phyloP scores from a whole-genome alignment of 2,113 vertebrate species.

The Oncorhynchus mykiss region DNA sequence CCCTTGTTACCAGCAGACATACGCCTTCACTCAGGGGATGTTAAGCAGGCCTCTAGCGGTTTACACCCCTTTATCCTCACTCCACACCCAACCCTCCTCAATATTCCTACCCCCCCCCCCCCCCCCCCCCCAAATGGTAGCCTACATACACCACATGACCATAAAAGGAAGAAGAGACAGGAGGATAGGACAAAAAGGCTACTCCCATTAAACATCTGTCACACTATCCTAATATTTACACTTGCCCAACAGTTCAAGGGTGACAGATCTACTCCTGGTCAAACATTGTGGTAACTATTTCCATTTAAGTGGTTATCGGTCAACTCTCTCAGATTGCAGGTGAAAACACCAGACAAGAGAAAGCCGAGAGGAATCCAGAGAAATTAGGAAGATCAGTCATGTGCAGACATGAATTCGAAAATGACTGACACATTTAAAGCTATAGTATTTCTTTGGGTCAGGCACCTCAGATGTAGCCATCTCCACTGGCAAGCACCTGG shows the following conservation, averaged over 20 bases:
- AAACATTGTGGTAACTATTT: not conserved
- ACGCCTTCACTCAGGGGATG: slow-evolving; percentile 51
- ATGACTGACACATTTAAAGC: no score
- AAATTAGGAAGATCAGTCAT: no score
- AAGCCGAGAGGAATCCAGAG: no score
- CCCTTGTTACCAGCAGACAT: slow-evolving; percentile 65
- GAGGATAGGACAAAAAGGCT: slow-evolving; percentile 33
- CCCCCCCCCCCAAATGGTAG: slow-evolving; percentile 9
- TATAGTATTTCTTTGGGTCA: no score
- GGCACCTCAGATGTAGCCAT: no score
- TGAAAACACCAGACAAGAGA: not conserved
- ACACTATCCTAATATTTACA: not conserved
- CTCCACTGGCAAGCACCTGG: not conserved
- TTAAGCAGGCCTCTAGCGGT: slow-evolving; percentile 6
- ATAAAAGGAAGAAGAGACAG: slow-evolving; percentile 30
- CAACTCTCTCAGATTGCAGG: not conserved
- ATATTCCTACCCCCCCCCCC: slow-evolving; percentile 1
- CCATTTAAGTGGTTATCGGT: not conserved
- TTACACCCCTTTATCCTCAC: not conserved
- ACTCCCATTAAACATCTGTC: slow-evolving; percentile 43
- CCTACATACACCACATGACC: slow-evolving; percentile 42
- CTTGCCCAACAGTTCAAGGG: not conserved
- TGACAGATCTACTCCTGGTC: not conserved
- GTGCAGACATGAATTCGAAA: no score
- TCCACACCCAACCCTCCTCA: not conserved